phyloP scores from a whole-genome alignment of 2,113 vertebrate genomes.

The Pipa parva region DNA sequence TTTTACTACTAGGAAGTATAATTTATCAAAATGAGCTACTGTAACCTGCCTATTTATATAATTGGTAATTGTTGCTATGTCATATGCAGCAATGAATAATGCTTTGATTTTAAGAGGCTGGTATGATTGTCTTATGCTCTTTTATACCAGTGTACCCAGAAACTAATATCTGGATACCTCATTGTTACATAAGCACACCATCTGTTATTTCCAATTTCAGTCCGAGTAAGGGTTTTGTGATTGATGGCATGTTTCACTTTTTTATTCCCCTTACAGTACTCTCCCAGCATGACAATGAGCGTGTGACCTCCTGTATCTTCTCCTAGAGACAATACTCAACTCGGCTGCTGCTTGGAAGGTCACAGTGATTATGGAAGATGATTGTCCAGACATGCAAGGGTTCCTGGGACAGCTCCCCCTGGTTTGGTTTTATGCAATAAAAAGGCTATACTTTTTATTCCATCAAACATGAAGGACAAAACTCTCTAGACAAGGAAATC shows the following conservation, averaged over 20 bases:
- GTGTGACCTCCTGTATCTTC: conserved; percentile 79
- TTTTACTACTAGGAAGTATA: too few species aligned
- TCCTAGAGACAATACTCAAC: conserved; percentile 69
- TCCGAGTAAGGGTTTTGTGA: background rate
- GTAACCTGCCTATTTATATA: too few species aligned
- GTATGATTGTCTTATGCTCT: too few species aligned
- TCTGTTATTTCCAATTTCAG: too few species aligned
- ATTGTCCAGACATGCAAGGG: conserved; percentile 68
- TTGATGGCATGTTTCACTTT: background rate
- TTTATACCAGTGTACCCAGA: too few species aligned
- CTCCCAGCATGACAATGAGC: conserved; percentile 99
- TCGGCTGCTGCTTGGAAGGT: conserved; percentile 89
- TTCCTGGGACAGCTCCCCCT: conserved; percentile 55
- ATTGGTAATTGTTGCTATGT: too few species aligned
- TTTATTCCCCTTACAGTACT: conserved; percentile 77
- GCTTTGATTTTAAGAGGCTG: too few species aligned
- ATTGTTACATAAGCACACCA: too few species aligned
- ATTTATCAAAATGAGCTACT: too few species aligned
- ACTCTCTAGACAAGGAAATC: conserved; percentile 76
- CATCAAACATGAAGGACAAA: conserved; percentile 72
- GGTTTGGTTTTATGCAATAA: conserved; percentile 85
- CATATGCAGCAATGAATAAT: too few species aligned
- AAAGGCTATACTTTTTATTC: conserved; percentile 86
- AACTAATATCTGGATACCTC: too few species aligned
- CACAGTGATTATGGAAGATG: conserved; percentile 82